phyloP scores from a whole-genome alignment of 2,888 invertebrate genomes.

The Heliconius cydno region DNA sequence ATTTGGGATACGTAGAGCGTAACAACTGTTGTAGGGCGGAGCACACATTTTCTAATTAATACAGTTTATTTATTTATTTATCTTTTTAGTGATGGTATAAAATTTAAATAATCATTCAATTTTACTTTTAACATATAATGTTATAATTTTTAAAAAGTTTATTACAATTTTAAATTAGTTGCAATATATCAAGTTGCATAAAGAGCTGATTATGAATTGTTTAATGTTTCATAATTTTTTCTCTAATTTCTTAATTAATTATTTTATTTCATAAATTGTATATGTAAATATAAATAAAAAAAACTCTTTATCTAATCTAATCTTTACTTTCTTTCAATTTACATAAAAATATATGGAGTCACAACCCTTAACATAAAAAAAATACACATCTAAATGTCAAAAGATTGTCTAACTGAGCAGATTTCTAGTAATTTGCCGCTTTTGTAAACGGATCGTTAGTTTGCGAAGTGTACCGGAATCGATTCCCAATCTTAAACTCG shows the following conservation, averaged over 20 bases:
- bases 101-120: slow-evolving; percentile 6
- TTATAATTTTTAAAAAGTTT: not conserved
- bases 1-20: slow-evolving; percentile 66
- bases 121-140: not conserved
- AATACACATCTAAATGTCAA: slow-evolving; percentile 71
- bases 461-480: slow-evolving; percentile 80
- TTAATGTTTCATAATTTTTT: not conserved
- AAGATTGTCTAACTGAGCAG: slow-evolving; percentile 65
- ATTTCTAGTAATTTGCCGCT: slow-evolving; percentile 75
- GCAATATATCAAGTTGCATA: not conserved
- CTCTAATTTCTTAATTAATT: not conserved
- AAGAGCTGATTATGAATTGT: not conserved
- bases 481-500: slow-evolving; percentile 63
- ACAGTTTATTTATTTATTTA: slow-evolving; percentile 13
- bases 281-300: not conserved
- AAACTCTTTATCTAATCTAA: no score
- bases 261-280: slow-evolving; percentile 4
- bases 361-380: slow-evolving; percentile 62
- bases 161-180: not conserved
- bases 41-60: slow-evolving; percentile 53
- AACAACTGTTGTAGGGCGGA: slow-evolving; percentile 72
- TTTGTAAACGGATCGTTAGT: slow-evolving; percentile 74
- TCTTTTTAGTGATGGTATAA: not conserved
- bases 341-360: not conserved
- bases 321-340: not conserved